A percentile compares a stretch with the other conserved stretches of the same genome.
These are phyloP conservation scores for Lepas anatifera DNA, from an alignment of 2,888 invertebrate genomes.

Conservation along the genomic window DNA sequence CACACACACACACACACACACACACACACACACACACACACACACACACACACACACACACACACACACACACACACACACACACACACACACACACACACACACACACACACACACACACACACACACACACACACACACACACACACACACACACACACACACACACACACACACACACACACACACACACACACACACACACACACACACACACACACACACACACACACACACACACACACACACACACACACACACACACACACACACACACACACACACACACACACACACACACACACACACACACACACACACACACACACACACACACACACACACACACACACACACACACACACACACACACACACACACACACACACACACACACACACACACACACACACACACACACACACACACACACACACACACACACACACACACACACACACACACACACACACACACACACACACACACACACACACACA, in stretches of 20 bases:
- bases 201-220: too few relatives aligned
- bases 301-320: too few relatives aligned
- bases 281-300: too few relatives aligned
- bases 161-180: too few relatives aligned
- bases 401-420: slow-evolving; percentile 14
- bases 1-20: slow-evolving; percentile 15
- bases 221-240: too few relatives aligned
- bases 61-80: slow-evolving; percentile 14
- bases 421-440: slow-evolving; percentile 13
- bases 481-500: slow-evolving; percentile 4
- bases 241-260: too few relatives aligned
- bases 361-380: slow-evolving; percentile 15
- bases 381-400: slow-evolving; percentile 16
- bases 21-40: slow-evolving; percentile 13
- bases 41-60: slow-evolving; percentile 15
- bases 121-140: too few relatives aligned
- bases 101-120: slow-evolving; percentile 7
- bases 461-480: not conserved
- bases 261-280: too few relatives aligned
- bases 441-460: not conserved
- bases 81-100: slow-evolving; percentile 12
- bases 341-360: slow-evolving; percentile 16
- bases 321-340: slow-evolving; percentile 6
- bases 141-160: too few relatives aligned
- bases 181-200: too few relatives aligned